phyloP scores from a whole-genome alignment of 1,140 invertebrate genomes.

The Nephotettix cincticeps region DNA sequence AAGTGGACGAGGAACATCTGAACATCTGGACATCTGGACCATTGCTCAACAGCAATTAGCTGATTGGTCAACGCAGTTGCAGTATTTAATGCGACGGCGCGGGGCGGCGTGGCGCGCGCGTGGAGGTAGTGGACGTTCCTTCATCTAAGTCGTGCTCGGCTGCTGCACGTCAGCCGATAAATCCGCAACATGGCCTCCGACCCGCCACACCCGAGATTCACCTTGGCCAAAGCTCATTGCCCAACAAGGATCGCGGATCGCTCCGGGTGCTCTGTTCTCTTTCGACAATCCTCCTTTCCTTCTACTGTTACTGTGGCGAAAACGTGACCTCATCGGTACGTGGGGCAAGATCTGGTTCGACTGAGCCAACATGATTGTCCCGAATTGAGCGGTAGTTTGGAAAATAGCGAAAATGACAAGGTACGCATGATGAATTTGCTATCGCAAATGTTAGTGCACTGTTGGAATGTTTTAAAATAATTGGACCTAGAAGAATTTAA shows the following conservation, averaged over 20 bases:
- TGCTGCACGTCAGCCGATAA: constrained; percentile 1
- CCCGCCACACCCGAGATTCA: constrained; percentile 2
- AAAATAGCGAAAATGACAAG: no score
- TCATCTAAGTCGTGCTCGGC: neutral
- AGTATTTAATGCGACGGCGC: neutral
- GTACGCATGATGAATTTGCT: no score
- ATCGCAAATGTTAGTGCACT: no score
- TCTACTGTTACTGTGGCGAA: no score
- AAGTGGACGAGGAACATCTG: no score
- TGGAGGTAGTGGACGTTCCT: neutral
- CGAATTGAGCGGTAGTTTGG: no score
- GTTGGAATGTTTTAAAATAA: no score
- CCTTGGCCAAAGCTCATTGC: neutral
- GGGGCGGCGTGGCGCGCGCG: neutral
- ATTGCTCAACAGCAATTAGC: neutral
- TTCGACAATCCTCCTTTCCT: neutral
- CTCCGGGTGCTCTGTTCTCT: neutral
- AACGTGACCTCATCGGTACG: no score
- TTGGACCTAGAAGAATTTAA: no score
- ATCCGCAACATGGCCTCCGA: neutral
- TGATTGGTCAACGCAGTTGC: neutral
- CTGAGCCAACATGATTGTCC: no score
- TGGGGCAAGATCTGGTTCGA: no score
- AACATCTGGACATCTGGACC: neutral
- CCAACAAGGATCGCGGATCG: constrained; percentile 1